Evolutionary conservation across 2,888 invertebrate genomes (phyloP).

Genomic region (Helleia helle): DNA sequence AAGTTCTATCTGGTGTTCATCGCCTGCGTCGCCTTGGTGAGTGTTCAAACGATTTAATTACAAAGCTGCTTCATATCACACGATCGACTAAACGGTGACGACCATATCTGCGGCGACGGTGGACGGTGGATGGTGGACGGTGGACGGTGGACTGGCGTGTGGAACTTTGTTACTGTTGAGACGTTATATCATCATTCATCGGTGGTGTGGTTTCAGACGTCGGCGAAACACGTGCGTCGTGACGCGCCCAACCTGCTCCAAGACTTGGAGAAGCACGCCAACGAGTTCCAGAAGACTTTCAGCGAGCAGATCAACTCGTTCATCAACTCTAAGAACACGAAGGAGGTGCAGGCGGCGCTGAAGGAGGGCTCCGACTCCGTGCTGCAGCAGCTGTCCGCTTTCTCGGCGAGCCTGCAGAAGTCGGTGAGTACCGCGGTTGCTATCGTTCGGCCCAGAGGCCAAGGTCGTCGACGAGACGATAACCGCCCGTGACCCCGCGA

Average conservation of each 20-base stretch:
- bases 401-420: slow-evolving; percentile 38
- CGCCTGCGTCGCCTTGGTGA: slow-evolving; percentile 54
- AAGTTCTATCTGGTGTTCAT: slow-evolving; percentile 40
- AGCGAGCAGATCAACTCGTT: slow-evolving; percentile 38
- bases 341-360: slow-evolving; percentile 45
- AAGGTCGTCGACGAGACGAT: slow-evolving; percentile 4
- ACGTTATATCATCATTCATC: not conserved
- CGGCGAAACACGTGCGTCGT: slow-evolving; percentile 42
- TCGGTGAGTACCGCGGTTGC: slow-evolving; percentile 38
- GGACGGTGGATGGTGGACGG: no score
- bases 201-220: slow-evolving; percentile 29
- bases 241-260: slow-evolving; percentile 35
- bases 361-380: slow-evolving; percentile 49
- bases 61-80: no score
- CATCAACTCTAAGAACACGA: slow-evolving; percentile 46
- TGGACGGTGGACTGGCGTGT: no score
- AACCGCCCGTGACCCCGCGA: not conserved
- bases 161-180: not conserved
- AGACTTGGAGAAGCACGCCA: slow-evolving; percentile 47
- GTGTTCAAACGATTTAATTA: no score
- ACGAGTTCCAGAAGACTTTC: slow-evolving; percentile 46
- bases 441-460: not conserved
- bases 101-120: no score
- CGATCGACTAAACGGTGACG: no score
- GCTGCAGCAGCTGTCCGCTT: slow-evolving; percentile 36